Evolutionary conservation across 2,113 vertebrate genomes (phyloP).

Genomic region (Xenus cinereus): DNA sequence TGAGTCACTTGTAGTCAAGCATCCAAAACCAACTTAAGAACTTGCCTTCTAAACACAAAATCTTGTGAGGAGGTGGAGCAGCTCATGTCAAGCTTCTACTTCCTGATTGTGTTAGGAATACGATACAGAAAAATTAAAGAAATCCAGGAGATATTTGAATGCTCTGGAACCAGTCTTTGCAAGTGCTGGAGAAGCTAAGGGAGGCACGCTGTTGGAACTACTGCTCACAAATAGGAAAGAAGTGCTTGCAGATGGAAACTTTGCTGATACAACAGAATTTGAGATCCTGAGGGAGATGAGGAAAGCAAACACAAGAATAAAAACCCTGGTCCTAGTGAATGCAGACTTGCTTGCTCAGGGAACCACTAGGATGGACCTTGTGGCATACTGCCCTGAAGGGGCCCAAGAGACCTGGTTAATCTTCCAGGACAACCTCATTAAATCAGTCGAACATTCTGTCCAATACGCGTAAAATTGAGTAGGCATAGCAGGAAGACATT

Average conservation of each 20-base stretch:
- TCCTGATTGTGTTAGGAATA: neutral
- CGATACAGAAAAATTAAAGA: neutral
- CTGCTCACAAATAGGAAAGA: neutral
- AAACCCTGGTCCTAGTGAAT: neutral
- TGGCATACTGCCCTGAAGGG: neutral
- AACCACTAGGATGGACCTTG: neutral
- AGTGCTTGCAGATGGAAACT: neutral
- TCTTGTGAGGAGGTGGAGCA: neutral
- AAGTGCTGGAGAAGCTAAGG: neutral
- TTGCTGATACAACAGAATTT: neutral
- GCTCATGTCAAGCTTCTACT: neutral
- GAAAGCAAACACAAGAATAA: neutral
- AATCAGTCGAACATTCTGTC: neutral
- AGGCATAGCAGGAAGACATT: neutral
- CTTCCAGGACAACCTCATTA: neutral
- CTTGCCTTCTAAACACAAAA: neutral
- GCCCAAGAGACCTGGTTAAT: neutral
- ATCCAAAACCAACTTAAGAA: neutral
- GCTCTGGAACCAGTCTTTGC: neutral
- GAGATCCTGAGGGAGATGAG: neutral
- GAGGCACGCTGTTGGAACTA: neutral
- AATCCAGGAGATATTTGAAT: neutral
- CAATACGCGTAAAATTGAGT: neutral
- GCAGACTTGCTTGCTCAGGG: neutral
- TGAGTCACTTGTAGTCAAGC: neutral